Base-by-base conservation (phyloP, 2,113 vertebrate species). In the Piprites chloris region DNA sequence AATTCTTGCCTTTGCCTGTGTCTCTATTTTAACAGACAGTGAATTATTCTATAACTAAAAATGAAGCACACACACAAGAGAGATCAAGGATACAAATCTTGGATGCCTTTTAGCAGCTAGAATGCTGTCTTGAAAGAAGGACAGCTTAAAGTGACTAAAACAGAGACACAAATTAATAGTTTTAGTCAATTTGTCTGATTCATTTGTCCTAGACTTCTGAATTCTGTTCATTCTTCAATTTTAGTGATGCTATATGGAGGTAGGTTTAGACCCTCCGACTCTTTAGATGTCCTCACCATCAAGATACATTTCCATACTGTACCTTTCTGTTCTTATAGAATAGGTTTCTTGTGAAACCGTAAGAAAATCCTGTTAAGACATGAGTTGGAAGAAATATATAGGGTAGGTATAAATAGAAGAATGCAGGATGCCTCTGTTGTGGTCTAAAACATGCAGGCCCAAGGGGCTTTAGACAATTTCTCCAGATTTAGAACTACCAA, bases 1-100 rank as follows among this genome's bases (percentile, higher is more conserved):
- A 93, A 69, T 42, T 21, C 23, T 41, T n/a, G 27, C 14, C 18
- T 83, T 76, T 63, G 22, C 8, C 49, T 9, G 4, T 37, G 19
- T 49, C 5, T 76, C 20, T n/a, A 35, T 41, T 73, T 83, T 46
- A 84, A 74, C 20, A 65, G 23, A 55, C 12, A 52, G 14, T 6
- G 30, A 62, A 35, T 62, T 77, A 66, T 39, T 89, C 37, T 67
- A 26, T 32, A 89, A 56, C 19, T 67, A 5, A 67, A 90, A 86
- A 39, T 28, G 5, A 86, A 81, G 16, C 0, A 0, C 1, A 5
- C 26, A n/a, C 23, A 39, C 18, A 80, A 44, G 0, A 3, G 30
- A 76, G 12, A 62, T 74, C 71, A 74, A 89, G 87, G n/a, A 49
- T 17, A 47, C 5, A 58, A 26, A 44, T 37, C 33, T 58, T 62